Evolutionary conservation across 2,797 vertebrate species (phyloP), one percentile per base, ranked within the genome.

Genomic region (Sphenopsis melanotis): DNA sequence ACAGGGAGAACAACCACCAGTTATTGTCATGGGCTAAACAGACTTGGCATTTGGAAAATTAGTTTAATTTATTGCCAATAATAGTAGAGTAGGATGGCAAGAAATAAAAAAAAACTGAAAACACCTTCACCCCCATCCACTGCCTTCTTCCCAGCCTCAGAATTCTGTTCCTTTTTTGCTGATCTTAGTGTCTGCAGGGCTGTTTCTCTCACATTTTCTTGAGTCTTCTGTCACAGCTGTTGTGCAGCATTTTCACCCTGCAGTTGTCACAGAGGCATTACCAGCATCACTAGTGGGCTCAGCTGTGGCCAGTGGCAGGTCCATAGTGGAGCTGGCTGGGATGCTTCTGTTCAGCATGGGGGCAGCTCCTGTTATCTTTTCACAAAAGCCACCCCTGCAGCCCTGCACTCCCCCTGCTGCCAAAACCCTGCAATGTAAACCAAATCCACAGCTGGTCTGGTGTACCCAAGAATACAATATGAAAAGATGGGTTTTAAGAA

Each of bases 371-470:
- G 19, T 34, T 71, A 6, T 1, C 55, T 49, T 69, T 42, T 76
- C 32, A 26, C 23, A 65, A 44, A 88, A 83, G 42, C n/a, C n/a
- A 16, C 22, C 15, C 13, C 13, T 77, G 56, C 56, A 69, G 29
- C 29, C 8, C 10, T 10, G 2, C 0, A 0, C 3, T 59, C 12
- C 9, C 18, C 18, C 8, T 14, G 16, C 66, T 65, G 4, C 42
- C 12, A 14, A 81, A 89, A 44, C 27, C 24, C 68, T 79, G 56
- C 37, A 26, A 5, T 2, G 0, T 52, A 56, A 79, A 56, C 37
- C 21, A 3, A 71, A 2, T 21, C 46, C 22, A 12, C 9, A 9
- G 46, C 61, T 84, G 36, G 6, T 63, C 64, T 50, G 36, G 8
- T 12, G 16, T 37, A n/a, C 15, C 32, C 17, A n/a, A 52, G 53